A percentile compares a stretch with the other conserved stretches of the same genome.
Evolutionary conservation across 37 sponge, comb jelly and placozoan species (phyloP).

Genomic region (Bolinopsis microptera): DNA sequence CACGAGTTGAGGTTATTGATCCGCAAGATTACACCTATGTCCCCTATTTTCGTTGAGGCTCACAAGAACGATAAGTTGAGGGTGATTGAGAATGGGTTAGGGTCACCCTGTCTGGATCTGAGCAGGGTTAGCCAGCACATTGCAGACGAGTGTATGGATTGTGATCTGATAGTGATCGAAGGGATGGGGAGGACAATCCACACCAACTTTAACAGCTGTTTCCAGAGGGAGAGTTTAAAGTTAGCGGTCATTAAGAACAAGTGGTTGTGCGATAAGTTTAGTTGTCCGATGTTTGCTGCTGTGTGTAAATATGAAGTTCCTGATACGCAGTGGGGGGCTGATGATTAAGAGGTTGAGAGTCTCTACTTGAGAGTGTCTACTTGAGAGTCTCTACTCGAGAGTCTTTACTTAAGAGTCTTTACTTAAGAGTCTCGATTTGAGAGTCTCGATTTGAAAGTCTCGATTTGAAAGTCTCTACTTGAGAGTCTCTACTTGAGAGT

Average conservation of each 20-base stretch:
- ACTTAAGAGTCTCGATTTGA: no score
- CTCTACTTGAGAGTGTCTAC: background rate
- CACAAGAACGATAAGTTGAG: background rate
- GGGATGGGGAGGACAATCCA: constrained; percentile 69
- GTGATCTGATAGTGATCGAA: constrained; percentile 67
- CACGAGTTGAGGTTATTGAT: constrained; percentile 50
- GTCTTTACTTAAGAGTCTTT: no score
- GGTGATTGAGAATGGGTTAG: constrained; percentile 64
- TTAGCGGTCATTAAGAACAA: constrained; percentile 68
- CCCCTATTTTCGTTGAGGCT: background rate
- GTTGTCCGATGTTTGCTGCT: constrained; percentile 53
- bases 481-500: no score
- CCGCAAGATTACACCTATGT: background rate
- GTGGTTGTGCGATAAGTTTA: constrained; percentile 67
- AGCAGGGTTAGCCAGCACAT: constrained; percentile 39
- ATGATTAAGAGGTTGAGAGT: background rate
- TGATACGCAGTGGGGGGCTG: background rate
- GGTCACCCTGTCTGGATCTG: constrained; percentile 68
- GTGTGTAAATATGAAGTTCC: constrained; percentile 66
- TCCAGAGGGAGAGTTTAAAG: constrained; percentile 55
- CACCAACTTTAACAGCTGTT: constrained; percentile 61
- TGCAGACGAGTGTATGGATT: constrained; percentile 19
- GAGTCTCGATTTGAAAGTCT: no score
- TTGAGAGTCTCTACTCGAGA: no score
- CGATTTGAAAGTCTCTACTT: no score